Evolutionary conservation across 2,888 invertebrate species (phyloP).

Genomic region (Amphipoea oculea): DNA sequence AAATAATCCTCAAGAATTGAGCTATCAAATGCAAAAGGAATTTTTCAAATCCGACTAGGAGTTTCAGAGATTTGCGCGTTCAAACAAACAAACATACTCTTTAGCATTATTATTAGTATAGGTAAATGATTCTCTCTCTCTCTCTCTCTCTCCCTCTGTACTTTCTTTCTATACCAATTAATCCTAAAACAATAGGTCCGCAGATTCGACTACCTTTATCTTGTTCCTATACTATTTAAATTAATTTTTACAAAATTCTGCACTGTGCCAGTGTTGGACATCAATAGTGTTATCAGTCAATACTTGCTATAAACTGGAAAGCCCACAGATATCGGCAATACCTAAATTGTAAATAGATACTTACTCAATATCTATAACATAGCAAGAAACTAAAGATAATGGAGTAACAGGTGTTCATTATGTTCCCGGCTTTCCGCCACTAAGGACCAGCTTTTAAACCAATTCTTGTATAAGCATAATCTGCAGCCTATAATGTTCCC

Average conservation of each 20-base stretch:
- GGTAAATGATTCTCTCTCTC: too few relatives aligned
- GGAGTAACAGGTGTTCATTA: constrained; percentile 4
- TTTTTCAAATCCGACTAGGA: too few relatives aligned
- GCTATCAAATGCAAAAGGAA: too few relatives aligned
- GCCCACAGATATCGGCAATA: constrained; percentile 18
- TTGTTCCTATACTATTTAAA: not conserved
- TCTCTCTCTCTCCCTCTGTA: not conserved
- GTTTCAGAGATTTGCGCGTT: too few relatives aligned
- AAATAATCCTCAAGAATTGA: too few relatives aligned
- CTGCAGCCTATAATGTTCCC: too few relatives aligned
- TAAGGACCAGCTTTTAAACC: not conserved
- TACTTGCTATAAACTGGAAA: constrained; percentile 6
- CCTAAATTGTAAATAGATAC: constrained; percentile 6
- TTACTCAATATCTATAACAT: not conserved
- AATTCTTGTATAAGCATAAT: not conserved
- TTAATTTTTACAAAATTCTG: not conserved
- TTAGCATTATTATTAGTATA: too few relatives aligned
- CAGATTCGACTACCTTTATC: not conserved
- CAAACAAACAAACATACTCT: too few relatives aligned
- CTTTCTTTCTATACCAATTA: not conserved
- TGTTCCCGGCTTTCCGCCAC: not conserved
- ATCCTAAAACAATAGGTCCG: not conserved
- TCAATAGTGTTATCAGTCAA: constrained; percentile 17
- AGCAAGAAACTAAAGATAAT: constrained; percentile 1
- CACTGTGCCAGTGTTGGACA: not conserved